Conservation (phyloP, 2,113 vertebrate species). For the Lutjanus erythropterus region DNA sequence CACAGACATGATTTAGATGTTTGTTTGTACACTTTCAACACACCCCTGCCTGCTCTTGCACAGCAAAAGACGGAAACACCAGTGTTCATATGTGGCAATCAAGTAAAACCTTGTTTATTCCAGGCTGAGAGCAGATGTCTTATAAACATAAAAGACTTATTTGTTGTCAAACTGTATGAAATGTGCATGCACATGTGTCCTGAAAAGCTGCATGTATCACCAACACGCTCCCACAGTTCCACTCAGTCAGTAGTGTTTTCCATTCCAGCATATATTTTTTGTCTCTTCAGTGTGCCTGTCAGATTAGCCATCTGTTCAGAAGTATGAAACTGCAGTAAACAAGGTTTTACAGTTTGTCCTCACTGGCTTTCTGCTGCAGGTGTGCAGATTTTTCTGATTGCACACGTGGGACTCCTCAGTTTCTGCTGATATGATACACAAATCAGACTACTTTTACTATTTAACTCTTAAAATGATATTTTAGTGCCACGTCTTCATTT, state of each 20-base stretch:
- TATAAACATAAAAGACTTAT: background rate
- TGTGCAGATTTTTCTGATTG: constrained; percentile 38
- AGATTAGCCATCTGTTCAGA: constrained; percentile 46
- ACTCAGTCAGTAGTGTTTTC: constrained; percentile 17
- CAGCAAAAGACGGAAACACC: constrained; percentile 14
- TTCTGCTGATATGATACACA: constrained; percentile 33
- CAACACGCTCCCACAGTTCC: constrained; percentile 7
- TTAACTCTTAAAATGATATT: constrained; percentile 14
- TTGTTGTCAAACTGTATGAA: background rate
- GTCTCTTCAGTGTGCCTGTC: constrained; percentile 30
- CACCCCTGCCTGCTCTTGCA: background rate
- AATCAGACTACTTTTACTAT: background rate
- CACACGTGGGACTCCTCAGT: constrained; percentile 13
- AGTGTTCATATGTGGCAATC: background rate
- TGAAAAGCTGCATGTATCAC: constrained; percentile 29
- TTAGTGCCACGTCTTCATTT: constrained; percentile 10
- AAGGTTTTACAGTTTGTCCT: constrained; percentile 53
- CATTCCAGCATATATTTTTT: constrained; percentile 25
- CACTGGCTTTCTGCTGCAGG: constrained; percentile 24
- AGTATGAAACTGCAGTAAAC: constrained; percentile 47
- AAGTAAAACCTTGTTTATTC: constrained; percentile 40
- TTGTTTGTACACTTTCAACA: background rate
- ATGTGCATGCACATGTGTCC: constrained; percentile 14
- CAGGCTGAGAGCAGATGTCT: constrained; percentile 18
- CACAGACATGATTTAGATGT: constrained; percentile 1